These are phyloP conservation scores for Drosophila pegasa DNA, from an alignment of 2,888 invertebrate genomes.

Conservation along the genomic window DNA sequence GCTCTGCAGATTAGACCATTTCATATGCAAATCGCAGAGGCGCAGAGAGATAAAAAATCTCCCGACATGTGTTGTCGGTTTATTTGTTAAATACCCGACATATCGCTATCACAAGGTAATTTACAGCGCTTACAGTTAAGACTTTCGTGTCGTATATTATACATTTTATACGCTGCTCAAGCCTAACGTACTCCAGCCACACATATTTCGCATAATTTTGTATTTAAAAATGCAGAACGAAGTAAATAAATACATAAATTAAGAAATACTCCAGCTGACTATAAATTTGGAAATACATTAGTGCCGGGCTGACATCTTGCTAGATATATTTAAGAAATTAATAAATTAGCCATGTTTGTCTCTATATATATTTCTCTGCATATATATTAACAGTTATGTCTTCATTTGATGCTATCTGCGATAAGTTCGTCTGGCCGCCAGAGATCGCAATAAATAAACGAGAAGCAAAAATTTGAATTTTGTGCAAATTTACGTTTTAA, in stretches of 20 bases:
- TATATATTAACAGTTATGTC: constrained; percentile 59
- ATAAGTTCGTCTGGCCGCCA: constrained; percentile 21
- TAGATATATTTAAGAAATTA: constrained; percentile 14
- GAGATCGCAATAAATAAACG: constrained; percentile 46
- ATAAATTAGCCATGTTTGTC: constrained; percentile 57
- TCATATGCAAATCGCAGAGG: constrained; percentile 66
- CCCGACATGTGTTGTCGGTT: constrained; percentile 19
- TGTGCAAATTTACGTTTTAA: constrained; percentile 55
- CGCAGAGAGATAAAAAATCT: constrained; percentile 53
- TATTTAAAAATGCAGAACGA: constrained; percentile 52
- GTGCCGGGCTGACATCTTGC: constrained; percentile 11
- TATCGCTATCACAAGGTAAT: constrained; percentile 59
- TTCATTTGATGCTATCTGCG: constrained; percentile 53
- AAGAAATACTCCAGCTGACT: constrained; percentile 16
- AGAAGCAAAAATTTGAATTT: constrained; percentile 44
- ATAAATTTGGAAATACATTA: constrained; percentile 52
- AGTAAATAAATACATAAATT: constrained; percentile 22
- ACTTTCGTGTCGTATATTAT: constrained; percentile 62
- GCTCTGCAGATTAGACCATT: constrained; percentile 68
- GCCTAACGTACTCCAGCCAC: constrained; percentile 45
- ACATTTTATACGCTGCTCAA: constrained; percentile 64
- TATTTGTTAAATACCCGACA: constrained; percentile 56
- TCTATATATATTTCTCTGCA: constrained; percentile 52
- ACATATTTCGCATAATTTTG: constrained; percentile 71
- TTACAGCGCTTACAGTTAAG: constrained; percentile 74